Base-by-base conservation (phyloP, 2,888 invertebrate genomes). In the Lochmaea capreae region DNA sequence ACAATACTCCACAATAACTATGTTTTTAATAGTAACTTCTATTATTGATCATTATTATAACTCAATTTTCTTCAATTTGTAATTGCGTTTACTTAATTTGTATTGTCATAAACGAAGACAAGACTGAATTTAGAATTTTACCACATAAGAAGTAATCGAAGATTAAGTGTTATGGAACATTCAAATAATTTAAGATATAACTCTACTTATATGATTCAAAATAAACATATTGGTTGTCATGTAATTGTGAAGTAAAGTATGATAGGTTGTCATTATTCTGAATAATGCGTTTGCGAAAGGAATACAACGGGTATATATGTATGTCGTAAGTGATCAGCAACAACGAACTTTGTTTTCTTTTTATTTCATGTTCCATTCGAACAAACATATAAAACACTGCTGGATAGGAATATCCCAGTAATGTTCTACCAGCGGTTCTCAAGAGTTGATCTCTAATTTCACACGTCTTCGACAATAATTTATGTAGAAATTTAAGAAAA, bases 301-400 rank as follows among this genome's bases (percentile, higher is more conserved):
- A 65, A 58, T 71, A 71, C 71, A 71, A 65, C 16, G 63, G 5
- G 14, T 42, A 43, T 43, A 72, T 46, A 14, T 46, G 14, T 57
- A 69, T 67, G 67, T 68, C 59, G 71, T 74, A 74, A 74, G 71
- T 70, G 71, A 74, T 67, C 67, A 66, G 68, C 71, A 71, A 63
- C 63, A 70, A 72, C 69, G 78, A 70, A 77, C 74, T 71, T 61
- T 72, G 69, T 74, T 76, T 77, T 74, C 65, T 74, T 72, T 77
- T 71, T 71, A 58, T 71, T 58, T 46, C 57, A 42, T 74, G 74
- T 78, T 76, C 67, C 76, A 77, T 78, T 77, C 73, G 67, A 77
- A 67, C 71, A 78, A 70, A 77, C 75, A 54, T 75, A 69, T 75
- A 74, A 75, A 77, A 75, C 76, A 49, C 76, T 49, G 76, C 68